Evolutionary conservation across 92 coral and sea anemone genomes (phyloP).

Genomic region (Micromussa lordhowensis): DNA sequence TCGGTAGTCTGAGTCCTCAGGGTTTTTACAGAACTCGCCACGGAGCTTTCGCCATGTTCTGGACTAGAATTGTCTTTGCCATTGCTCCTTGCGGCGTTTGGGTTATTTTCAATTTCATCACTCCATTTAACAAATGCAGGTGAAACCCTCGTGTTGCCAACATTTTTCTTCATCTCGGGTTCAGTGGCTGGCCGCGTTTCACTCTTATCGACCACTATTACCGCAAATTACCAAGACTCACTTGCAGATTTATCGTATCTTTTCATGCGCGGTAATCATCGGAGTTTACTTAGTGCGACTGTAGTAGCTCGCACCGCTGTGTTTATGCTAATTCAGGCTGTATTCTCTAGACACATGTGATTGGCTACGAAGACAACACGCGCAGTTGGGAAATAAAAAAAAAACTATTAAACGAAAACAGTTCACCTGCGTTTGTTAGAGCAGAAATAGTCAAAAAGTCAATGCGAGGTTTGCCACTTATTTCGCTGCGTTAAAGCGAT

Average conservation of each 20-base stretch:
- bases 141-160: neutral
- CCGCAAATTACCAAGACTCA: conserved; percentile 12
- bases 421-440: conserved; percentile 11
- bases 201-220: neutral
- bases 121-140: conserved; percentile 29
- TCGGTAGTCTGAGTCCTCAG: neutral
- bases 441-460: conserved; percentile 13
- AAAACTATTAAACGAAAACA: neutral
- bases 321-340: conserved; percentile 39
- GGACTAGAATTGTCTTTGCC: neutral
- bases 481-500: neutral
- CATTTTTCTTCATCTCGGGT: conserved; percentile 31
- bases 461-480: neutral
- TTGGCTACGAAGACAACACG: conserved; percentile 26
- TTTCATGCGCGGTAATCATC: conserved; percentile 13
- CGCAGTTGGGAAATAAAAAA: neutral
- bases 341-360: conserved; percentile 5
- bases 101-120: conserved; percentile 24
- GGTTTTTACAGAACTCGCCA: neutral
- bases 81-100: neutral
- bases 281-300: conserved; percentile 25
- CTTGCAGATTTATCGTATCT: conserved; percentile 7
- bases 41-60: conserved; percentile 15
- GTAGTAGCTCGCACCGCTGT: neutral
- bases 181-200: neutral